Conservation (phyloP, 2,113 vertebrate species). For the Siniperca chuatsi region DNA sequence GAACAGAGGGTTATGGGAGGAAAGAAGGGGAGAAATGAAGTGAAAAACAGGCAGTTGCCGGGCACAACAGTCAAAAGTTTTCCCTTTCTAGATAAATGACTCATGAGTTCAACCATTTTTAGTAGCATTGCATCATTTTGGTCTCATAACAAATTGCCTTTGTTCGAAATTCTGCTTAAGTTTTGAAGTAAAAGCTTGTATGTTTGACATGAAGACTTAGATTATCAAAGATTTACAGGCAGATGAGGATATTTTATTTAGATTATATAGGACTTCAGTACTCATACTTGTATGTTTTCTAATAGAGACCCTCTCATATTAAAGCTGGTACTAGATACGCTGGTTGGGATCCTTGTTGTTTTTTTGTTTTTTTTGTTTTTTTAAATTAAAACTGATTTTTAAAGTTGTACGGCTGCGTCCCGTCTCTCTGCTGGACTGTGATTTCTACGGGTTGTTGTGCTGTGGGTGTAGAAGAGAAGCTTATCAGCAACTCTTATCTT, state of each 20-base stretch:
- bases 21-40: not conserved
- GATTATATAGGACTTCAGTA: not conserved
- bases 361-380: not conserved
- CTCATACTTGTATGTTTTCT: not conserved
- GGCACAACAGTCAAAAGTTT: not conserved
- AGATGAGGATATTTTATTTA: not conserved
- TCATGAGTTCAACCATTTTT: not conserved
- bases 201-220: not conserved
- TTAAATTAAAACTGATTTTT: not conserved
- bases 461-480: not conserved
- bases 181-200: not conserved
- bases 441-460: not conserved
- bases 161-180: not conserved
- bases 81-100: too few species aligned
- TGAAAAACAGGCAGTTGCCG: not conserved
- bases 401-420: not conserved
- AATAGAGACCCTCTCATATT: not conserved
- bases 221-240: not conserved
- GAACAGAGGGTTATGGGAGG: not conserved
- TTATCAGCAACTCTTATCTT: conserved; percentile 11
- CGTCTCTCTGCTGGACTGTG: not conserved
- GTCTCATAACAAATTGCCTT: not conserved
- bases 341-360: not conserved
- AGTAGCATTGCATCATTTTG: not conserved
- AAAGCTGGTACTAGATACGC: not conserved